Conservation (phyloP, 30 jellyfish, hydroid and myxozoan species). For the Hydra vulgaris region DNA sequence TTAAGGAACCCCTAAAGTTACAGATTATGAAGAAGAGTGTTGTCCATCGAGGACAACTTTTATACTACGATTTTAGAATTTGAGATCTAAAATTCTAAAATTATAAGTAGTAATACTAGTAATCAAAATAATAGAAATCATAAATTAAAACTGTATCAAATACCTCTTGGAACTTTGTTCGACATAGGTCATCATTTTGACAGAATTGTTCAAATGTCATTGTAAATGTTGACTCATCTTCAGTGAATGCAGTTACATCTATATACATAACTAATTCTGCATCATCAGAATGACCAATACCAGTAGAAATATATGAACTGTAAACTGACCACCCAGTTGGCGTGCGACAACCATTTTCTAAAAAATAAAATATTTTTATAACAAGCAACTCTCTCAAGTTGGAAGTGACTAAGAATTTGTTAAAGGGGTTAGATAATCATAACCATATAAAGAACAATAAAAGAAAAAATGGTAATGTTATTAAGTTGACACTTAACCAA, state of each 20-base stretch:
- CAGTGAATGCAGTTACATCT: constrained; percentile 57
- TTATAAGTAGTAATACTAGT: too few species aligned
- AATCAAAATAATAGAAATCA: too few species aligned
- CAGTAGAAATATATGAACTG: constrained; percentile 48
- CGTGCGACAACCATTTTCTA: constrained; percentile 72
- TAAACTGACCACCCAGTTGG: constrained; percentile 61
- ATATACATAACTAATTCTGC: constrained; percentile 63
- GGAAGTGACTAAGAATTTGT: background rate
- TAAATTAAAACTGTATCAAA: too few species aligned
- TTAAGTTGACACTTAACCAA: too few species aligned
- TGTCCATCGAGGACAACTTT: too few species aligned
- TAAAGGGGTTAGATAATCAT: background rate
- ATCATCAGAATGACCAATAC: constrained; percentile 86
- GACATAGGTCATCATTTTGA: constrained; percentile 18
- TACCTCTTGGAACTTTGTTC: constrained; percentile 50
- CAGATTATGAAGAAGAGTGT: too few species aligned
- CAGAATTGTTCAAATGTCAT: constrained; percentile 47
- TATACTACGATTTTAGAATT: too few species aligned
- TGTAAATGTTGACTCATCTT: constrained; percentile 23
- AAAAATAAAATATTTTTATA: background rate
- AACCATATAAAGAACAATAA: too few species aligned
- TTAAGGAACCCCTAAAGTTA: too few species aligned
- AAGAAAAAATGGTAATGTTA: too few species aligned
- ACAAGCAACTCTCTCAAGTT: background rate
- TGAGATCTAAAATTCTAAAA: too few species aligned